Evolutionary conservation across 2,797 vertebrate genomes (phyloP).

Genomic region (Pseudochaenichthys georgianus): DNA sequence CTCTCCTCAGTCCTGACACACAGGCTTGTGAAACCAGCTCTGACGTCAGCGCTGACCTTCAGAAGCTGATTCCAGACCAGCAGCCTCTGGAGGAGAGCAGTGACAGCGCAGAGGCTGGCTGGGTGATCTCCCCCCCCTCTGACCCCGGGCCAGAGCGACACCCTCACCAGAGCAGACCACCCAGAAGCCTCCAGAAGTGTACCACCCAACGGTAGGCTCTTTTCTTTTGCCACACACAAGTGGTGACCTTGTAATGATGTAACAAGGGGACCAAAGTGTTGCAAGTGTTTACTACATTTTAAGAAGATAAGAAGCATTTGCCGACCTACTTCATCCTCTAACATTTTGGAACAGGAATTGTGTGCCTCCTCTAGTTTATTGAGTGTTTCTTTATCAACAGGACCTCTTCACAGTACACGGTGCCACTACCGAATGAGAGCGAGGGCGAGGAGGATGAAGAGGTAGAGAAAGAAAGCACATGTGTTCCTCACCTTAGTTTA

Average conservation of each 20-base stretch:
- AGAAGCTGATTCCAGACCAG: conserved; percentile 54
- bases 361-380: neutral
- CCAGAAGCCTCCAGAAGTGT: conserved; percentile 8
- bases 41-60: conserved; percentile 74
- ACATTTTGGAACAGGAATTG: neutral
- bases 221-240: neutral
- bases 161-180: neutral
- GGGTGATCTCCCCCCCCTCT: conserved; percentile 34
- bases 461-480: neutral
- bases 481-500: neutral
- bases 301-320: neutral
- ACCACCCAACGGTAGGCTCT: conserved; percentile 42
- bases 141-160: conserved; percentile 53
- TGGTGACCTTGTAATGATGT: neutral
- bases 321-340: neutral
- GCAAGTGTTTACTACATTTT: neutral
- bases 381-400: conserved; percentile 50
- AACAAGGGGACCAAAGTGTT: neutral
- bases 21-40: conserved; percentile 41
- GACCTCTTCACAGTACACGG: conserved; percentile 6
- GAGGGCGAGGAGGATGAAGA: conserved; percentile 14
- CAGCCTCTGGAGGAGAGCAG: conserved; percentile 32
- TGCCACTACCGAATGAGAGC: neutral
- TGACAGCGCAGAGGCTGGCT: neutral
- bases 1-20: conserved; percentile 55